Evolutionary conservation across 1,140 invertebrate genomes (phyloP), one percentile per base, ranked within the genome.

Genomic region (Cyrtorhinus lividipennis): DNA sequence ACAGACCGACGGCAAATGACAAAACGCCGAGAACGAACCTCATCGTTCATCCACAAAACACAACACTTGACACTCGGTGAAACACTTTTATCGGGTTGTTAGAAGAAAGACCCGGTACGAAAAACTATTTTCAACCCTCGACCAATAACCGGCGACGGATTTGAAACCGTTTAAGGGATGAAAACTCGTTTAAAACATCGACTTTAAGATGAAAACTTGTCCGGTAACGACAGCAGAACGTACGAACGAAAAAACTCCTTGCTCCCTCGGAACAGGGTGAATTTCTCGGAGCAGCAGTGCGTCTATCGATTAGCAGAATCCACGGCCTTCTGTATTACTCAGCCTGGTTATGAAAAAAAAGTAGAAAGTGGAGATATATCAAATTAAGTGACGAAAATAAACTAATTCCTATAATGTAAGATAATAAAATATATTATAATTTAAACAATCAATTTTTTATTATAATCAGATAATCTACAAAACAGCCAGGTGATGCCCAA

Each of bases 241-340:
- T 8, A 8, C 30, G 5, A 38, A 38, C 30, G 30, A 38, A 38
- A 38, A 38, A 38, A 38, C 30, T 38, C 15, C 30, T 38, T 5
- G 5, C 30, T 15, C 30, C 30, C 15, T 15, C 5, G 30, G 15
- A 8, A 5, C 5, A 15, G 30, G 30, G 5, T 5, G 15, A 38
- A 8, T 38, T 38, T 38, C 30, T 38, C 30, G 30, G 30, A 38
- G 30, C 30, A 38, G 30, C 30, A 38, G 30, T 38, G 30, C 30
- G 30, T 38, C 30, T 38, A 38, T 38, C 30, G 30, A 38, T 38
- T 38, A 38, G 30, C 30, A 38, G 30, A 38, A 38, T 38, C 30
- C 30, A 38, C 30, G 30, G 30, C 30, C 30, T 56, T 56, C 26
- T 64, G n/a, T n/a, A n/a, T n/a, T n/a, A n/a, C n/a, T n/a, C n/a